Evolutionary conservation across 2,888 invertebrate species (phyloP).

Genomic region (Heteromyza rotundicornis): DNA sequence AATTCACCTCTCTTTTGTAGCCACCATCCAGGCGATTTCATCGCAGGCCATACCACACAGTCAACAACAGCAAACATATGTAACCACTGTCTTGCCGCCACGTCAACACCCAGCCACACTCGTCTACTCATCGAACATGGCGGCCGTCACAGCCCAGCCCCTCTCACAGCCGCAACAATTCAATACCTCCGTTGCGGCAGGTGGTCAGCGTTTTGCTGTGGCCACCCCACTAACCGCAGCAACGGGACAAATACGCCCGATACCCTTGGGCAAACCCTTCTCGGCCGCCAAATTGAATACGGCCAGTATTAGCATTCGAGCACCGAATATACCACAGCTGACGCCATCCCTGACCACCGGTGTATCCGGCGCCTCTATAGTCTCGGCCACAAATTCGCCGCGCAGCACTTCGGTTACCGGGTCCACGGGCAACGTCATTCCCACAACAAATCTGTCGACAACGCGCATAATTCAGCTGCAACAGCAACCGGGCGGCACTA

Average conservation of each 20-base stretch:
- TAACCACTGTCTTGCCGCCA: slow-evolving; percentile 60
- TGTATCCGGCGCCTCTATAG: slow-evolving; percentile 42
- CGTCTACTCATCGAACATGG: slow-evolving; percentile 59
- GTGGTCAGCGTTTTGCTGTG: slow-evolving; percentile 56
- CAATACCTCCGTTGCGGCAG: slow-evolving; percentile 43
- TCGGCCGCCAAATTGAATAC: slow-evolving; percentile 57
- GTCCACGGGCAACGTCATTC: slow-evolving; percentile 44
- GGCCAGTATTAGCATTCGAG: slow-evolving; percentile 60
- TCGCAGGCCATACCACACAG: slow-evolving; percentile 10
- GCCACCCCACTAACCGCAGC: slow-evolving; percentile 46
- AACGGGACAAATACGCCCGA: slow-evolving; percentile 56
- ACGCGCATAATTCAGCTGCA: slow-evolving; percentile 62
- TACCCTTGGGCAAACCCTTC: slow-evolving; percentile 57
- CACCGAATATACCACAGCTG: slow-evolving; percentile 55
- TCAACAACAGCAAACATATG: slow-evolving; percentile 48
- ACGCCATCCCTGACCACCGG: slow-evolving; percentile 44
- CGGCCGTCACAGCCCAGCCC: slow-evolving; percentile 39
- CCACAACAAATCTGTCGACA: slow-evolving; percentile 52
- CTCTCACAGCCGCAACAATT: slow-evolving; percentile 54
- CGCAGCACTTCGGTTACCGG: slow-evolving; percentile 36
- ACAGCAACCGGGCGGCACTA: slow-evolving; percentile 53
- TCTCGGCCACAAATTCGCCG: slow-evolving; percentile 37
- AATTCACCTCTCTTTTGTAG: slow-evolving; percentile 30
- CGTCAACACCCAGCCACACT: slow-evolving; percentile 60
- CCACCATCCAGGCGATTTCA: slow-evolving; percentile 21